Percentiles rank a stretch among this genome's conserved stretches.
Conservation (phyloP, 1,140 invertebrate species). For the Drosophila kanapiae region DNA sequence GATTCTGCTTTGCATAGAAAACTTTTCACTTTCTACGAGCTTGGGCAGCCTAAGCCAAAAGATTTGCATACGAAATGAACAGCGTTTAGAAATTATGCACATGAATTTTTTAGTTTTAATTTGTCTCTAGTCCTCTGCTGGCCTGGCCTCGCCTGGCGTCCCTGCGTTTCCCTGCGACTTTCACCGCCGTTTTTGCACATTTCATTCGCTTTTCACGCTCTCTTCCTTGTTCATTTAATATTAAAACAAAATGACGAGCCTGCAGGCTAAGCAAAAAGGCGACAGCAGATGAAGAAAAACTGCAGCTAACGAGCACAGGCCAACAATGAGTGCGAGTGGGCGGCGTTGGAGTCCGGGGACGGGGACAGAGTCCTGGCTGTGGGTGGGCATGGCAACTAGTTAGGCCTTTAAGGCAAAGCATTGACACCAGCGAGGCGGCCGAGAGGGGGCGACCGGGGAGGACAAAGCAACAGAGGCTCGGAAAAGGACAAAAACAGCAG, state of each 20-base stretch:
- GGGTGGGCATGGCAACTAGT: slow-evolving; percentile 37
- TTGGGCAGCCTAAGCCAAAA: slow-evolving; percentile 37
- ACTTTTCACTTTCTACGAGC: slow-evolving; percentile 12
- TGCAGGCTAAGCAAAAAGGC: slow-evolving; percentile 53
- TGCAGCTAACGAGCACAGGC: slow-evolving; percentile 74
- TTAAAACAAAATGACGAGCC: slow-evolving; percentile 80
- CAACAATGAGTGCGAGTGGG: slow-evolving; percentile 59
- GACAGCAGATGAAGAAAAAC: slow-evolving; percentile 43
- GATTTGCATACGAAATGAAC: slow-evolving; percentile 81
- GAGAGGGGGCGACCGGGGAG: slow-evolving; percentile 3
- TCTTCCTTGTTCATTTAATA: slow-evolving; percentile 77
- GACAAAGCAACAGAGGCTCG: slow-evolving; percentile 70
- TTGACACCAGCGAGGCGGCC: slow-evolving; percentile 60
- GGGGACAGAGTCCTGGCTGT: background rate
- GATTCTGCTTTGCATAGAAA: slow-evolving; percentile 1
- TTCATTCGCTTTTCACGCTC: slow-evolving; percentile 67
- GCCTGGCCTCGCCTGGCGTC: slow-evolving; percentile 32
- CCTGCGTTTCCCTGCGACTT: slow-evolving; percentile 1
- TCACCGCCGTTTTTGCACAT: slow-evolving; percentile 64
- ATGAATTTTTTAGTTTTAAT: slow-evolving; percentile 80
- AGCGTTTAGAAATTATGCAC: slow-evolving; percentile 74
- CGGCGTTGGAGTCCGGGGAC: background rate
- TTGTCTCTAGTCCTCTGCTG: slow-evolving; percentile 57
- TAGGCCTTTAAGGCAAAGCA: slow-evolving; percentile 81
- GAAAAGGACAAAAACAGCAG: slow-evolving; percentile 33